Percentiles rank a stretch among this genome's conserved stretches.
Evolutionary conservation across 2,888 invertebrate species (phyloP).

Genomic region (Volucella bombylans): DNA sequence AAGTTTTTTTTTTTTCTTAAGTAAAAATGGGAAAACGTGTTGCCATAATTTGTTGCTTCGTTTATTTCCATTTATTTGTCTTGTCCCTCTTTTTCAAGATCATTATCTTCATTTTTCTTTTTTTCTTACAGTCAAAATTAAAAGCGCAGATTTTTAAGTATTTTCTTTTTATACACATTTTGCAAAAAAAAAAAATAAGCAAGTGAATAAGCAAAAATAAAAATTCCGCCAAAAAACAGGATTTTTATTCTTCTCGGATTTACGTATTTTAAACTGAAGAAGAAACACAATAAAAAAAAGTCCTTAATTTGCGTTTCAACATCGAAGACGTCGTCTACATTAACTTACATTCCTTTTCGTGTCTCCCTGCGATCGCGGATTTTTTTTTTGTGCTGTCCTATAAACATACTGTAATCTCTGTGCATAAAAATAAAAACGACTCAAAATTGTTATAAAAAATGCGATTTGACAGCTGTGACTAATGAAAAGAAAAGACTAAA

Average conservation of each 20-base stretch:
- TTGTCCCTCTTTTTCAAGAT: constrained; percentile 42
- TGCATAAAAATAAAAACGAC: constrained; percentile 4
- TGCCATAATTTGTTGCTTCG: constrained; percentile 58
- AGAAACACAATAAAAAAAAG: constrained; percentile 9
- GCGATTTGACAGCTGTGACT: constrained; percentile 62
- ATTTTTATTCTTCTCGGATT: constrained; percentile 35
- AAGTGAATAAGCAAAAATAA: constrained; percentile 14
- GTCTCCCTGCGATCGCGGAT: constrained; percentile 11
- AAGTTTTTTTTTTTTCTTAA: too few species aligned
- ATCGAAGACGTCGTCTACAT: constrained; percentile 18
- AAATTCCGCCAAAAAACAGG: constrained; percentile 13
- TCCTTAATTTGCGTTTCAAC: constrained; percentile 19
- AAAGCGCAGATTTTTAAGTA: constrained; percentile 51
- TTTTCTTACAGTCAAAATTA: constrained; percentile 60
- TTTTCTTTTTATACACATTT: constrained; percentile 31
- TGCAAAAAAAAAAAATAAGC: constrained; percentile 16
- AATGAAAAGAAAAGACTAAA: constrained; percentile 25
- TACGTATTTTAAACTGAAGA: constrained; percentile 10
- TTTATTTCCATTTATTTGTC: constrained; percentile 7
- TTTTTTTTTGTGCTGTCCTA: constrained; percentile 20
- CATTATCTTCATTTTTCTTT: constrained; percentile 59
- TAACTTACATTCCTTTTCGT: constrained; percentile 52
- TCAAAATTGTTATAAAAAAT: constrained; percentile 38
- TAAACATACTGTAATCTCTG: constrained; percentile 20
- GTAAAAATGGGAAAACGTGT: constrained; percentile 54